Percentiles rank a stretch among this genome's conserved stretches.
These are phyloP conservation scores for Coccyzus lansbergi DNA, from an alignment of 2,797 vertebrate genomes.

Conservation along the genomic window DNA sequence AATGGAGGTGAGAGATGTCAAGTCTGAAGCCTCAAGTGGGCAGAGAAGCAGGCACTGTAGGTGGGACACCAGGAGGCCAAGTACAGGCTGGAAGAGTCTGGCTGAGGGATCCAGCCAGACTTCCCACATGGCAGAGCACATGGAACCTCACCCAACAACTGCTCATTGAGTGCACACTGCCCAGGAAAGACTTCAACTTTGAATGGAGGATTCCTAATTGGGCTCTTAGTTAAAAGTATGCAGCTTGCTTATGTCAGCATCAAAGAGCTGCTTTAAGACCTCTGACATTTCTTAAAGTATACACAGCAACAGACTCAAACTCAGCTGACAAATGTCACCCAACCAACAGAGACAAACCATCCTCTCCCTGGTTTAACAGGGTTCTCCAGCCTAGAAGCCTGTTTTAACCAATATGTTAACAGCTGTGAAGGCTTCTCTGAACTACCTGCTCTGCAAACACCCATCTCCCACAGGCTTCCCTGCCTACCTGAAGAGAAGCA, in stretches of 20 bases:
- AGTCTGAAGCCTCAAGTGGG: neutral
- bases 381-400: slow-evolving; percentile 2
- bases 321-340: neutral
- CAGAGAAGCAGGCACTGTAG: neutral
- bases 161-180: neutral
- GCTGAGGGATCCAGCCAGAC: neutral
- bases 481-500: neutral
- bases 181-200: neutral
- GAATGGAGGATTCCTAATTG: neutral
- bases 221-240: neutral
- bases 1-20: neutral
- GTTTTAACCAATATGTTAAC: neutral
- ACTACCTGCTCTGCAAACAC: neutral
- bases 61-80: neutral
- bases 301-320: neutral
- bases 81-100: neutral
- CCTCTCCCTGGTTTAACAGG: neutral
- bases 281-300: neutral
- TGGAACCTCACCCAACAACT: neutral
- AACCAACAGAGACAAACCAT: neutral
- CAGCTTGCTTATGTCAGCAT: neutral
- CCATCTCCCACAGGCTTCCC: neutral
- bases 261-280: neutral
- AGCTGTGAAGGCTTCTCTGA: neutral
- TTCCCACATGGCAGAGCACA: neutral